Evolutionary conservation across 2,888 invertebrate species (phyloP), one percentile per base, ranked within the genome.

Genomic region (Danaus chrysippus): DNA sequence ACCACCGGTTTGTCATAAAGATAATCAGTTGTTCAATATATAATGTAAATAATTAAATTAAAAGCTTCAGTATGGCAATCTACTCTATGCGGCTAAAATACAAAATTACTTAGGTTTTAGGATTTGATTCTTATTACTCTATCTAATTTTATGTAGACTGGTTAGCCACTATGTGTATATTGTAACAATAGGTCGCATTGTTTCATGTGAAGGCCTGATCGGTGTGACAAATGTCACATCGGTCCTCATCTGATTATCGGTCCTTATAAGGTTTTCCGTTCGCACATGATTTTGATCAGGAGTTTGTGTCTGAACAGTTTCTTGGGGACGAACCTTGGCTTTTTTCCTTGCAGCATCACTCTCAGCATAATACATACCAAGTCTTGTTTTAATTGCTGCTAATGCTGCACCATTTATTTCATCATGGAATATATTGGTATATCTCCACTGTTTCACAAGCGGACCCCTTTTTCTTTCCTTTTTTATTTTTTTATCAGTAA

Each of bases 371-470:
- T 92, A 91, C 88, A 91, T 90, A 3, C 86, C 88, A 41, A 92
- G 77, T 62, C 91, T 83, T 5, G 91, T 91, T 71, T 92, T 92
- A n/a, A 92, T 92, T 13, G 91, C 91, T 46, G 89, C 86, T 46
- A 91, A 74, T 43, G 91, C 91, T 46, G 91, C 89, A 46, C 91
- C 91, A 78, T 91, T 91, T 3, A 92, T 91, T 73, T 91, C 91
- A 74, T 92, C 92, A 77, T 92, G 92, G 68, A 92, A 92, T 71
- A 92, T 89, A 71, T 92, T 92, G 15, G 91, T 91, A 69, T 92
- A 92, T 66, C 92, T 81, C 92, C 92, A 92, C 66, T 92, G 92
- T 71, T 92, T 92, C 0, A 92, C 91, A 53, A 87, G 71, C 56
- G 92, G 91, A 5, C 92, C 89, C 65, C 81, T 81, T 71, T 82